A percentile compares a stretch with the other conserved stretches of the same genome.
Evolutionary conservation across 2,113 vertebrate species (phyloP).

Genomic region (Loxodonta africana): DNA sequence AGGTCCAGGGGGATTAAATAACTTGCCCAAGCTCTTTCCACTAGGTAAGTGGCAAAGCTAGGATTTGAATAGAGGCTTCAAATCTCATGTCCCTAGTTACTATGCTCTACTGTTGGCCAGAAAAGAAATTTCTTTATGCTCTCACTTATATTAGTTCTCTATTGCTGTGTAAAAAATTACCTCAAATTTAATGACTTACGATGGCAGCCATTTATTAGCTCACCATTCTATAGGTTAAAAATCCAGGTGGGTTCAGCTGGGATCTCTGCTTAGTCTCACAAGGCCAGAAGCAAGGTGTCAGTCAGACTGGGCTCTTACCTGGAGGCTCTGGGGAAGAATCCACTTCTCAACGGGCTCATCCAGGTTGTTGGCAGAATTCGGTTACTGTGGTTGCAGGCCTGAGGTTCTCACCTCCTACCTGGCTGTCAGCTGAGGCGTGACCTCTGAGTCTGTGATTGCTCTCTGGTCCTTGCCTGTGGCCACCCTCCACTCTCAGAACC

Average conservation of each 20-base stretch:
- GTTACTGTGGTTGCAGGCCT: not conserved
- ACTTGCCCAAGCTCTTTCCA: not conserved
- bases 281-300: not conserved
- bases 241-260: not conserved
- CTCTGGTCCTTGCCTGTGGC: fast-evolving
- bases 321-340: not conserved
- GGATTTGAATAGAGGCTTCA: not conserved
- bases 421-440: not conserved
- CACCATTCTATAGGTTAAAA: not conserved
- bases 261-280: not conserved
- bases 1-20: not conserved
- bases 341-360: not conserved
- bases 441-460: not conserved
- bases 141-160: not conserved
- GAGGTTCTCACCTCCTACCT: not conserved
- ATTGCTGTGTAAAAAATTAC: not conserved
- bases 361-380: not conserved
- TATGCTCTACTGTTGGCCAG: not conserved
- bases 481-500: not conserved
- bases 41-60: not conserved
- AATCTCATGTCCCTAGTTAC: not conserved
- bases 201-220: not conserved
- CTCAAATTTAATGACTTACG: not conserved
- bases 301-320: not conserved
- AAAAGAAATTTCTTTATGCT: not conserved